Evolutionary conservation across 2,113 vertebrate genomes (phyloP), one percentile per base, ranked within the genome.

Genomic region (Atlantisia rogersi): DNA sequence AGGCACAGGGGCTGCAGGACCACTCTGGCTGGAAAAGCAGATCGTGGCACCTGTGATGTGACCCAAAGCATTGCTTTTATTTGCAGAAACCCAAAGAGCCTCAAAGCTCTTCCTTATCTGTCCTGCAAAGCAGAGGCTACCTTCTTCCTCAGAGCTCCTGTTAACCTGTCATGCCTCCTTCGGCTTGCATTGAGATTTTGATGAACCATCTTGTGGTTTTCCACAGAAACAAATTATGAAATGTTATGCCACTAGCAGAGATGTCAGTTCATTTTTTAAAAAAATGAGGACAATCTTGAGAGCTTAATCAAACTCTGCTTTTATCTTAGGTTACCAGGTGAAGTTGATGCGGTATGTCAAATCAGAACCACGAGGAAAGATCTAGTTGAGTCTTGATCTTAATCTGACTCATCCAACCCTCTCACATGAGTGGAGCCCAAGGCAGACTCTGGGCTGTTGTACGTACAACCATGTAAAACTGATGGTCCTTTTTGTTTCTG

Each of bases 1-100:
- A 25, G 40, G n/a, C 28, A 63, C 24, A 59, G 32, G n/a, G 32
- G 11, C 80, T 64, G 71, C 71, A 56, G 71, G 48, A 50, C 26
- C 79, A 48, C 20, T 21, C 11, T 2, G 1, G 15, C 52, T 75
- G 63, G 48, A 79, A 19, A 64, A 85, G 58, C 31, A 60, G 79
- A 25, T 16, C 1, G 2, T 22, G 48, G 16, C 0, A 0, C 12
- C 31, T 3, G 2, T 68, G 67, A 17, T 2, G 0, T 69, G 71
- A 73, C 15, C 25, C 60, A 86, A 82, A 63, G 15, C n/a, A 26
- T 85, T 81, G 19, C 3, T 42, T 88, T 78, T 52, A 14, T 32
- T 9, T 32, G 21, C 31, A 70, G 67, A 86, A 85, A 68, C 48
- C 18, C 39, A 18, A 0, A 40, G 53, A 76, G 20, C 18, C 24